Conservation (phyloP, 2,113 vertebrate genomes). For the Oreotrochilus melanogaster region DNA sequence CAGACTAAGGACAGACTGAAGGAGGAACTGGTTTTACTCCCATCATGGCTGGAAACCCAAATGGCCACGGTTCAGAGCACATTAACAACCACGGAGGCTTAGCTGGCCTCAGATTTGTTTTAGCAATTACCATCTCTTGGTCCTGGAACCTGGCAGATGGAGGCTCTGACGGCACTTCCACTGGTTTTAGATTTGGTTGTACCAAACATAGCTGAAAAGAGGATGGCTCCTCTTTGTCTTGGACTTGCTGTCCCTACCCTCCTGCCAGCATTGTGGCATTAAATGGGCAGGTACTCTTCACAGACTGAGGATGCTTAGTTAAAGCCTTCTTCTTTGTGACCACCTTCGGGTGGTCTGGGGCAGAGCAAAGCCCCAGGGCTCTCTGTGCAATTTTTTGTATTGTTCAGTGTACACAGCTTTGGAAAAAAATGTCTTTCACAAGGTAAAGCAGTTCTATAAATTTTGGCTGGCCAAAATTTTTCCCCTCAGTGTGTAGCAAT, state of each 20-base stretch:
- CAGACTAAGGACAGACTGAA: conserved; percentile 15
- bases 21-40: background rate
- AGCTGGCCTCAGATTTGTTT: background rate
- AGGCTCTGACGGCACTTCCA: background rate
- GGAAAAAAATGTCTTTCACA: background rate
- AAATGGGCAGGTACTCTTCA: background rate
- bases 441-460: background rate
- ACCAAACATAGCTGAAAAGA: background rate
- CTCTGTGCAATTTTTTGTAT: background rate
- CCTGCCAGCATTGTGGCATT: rapidly evolving
- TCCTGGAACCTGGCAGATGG: background rate
- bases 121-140: background rate
- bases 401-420: background rate
- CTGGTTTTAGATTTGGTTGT: background rate
- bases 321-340: background rate
- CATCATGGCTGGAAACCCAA: background rate
- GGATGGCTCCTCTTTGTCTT: background rate
- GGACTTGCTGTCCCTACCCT: background rate
- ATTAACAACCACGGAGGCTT: background rate
- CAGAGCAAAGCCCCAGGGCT: background rate
- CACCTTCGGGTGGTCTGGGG: background rate
- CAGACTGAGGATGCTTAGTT: background rate
- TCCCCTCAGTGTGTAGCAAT: background rate
- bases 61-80: background rate
- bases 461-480: background rate